Evolutionary conservation across 2,113 vertebrate genomes (phyloP).

Genomic region (Rhombomys opimus): DNA sequence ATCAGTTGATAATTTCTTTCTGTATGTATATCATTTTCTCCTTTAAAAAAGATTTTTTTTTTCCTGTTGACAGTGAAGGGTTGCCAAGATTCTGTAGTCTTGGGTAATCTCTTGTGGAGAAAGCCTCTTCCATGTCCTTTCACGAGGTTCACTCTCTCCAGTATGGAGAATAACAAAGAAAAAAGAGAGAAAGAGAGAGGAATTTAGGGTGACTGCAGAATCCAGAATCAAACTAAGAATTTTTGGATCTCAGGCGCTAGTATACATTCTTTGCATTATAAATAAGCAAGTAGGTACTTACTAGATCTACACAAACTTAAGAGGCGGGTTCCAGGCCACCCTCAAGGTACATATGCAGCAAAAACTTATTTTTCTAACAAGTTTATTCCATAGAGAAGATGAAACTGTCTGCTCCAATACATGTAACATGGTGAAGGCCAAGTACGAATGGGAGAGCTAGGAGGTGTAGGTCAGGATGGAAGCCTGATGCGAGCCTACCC

Average conservation of each 20-base stretch:
- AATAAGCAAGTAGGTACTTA: background rate
- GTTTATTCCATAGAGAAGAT: background rate
- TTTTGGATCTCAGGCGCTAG: background rate
- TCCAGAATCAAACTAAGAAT: background rate
- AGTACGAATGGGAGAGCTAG: background rate
- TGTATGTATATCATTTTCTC: slow-evolving; percentile 40
- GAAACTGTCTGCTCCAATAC: background rate
- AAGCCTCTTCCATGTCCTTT: slow-evolving; percentile 39
- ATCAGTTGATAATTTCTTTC: slow-evolving; percentile 66
- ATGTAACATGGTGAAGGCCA: background rate
- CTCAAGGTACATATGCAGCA: no score
- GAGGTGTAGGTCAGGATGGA: background rate
- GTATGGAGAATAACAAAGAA: slow-evolving; percentile 9
- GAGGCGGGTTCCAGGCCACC: background rate
- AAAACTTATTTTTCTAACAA: background rate
- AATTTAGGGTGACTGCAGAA: background rate
- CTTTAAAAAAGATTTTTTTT: background rate
- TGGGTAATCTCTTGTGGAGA: slow-evolving; percentile 20
- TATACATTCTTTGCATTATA: background rate
- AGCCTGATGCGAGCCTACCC: background rate
- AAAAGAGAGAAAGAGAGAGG: background rate
- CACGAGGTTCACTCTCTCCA: background rate
- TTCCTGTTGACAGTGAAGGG: background rate
- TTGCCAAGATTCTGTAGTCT: slow-evolving; percentile 13
- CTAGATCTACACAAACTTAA: background rate